Evolutionary conservation across 2,888 invertebrate genomes (phyloP), one percentile per base, ranked within the genome.

Genomic region (Caenorhabditis angaria): DNA sequence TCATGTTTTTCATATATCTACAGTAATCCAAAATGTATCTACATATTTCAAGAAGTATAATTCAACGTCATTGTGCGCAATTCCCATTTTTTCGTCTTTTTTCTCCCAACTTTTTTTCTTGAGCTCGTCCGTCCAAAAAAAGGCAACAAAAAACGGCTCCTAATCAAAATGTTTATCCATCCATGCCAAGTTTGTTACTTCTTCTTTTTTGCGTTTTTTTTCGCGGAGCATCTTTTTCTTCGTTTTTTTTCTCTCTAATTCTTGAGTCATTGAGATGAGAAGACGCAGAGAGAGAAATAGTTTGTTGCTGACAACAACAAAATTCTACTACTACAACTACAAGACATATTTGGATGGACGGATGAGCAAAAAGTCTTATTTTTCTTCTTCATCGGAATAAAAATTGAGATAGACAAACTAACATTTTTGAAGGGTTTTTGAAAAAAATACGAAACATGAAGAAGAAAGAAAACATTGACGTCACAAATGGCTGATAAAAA

Each of bases 111-210:
- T 32, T 32, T 32, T 32, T 32, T 32, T 12, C 32, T 32, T 12
- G 12, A 8, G 6, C 32, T 32, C 32, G 6, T 32, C 32, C 32
- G 5, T 32, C 32, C 12, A n/a, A n/a, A n/a, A n/a, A n/a, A n/a
- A n/a, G n/a, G n/a, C n/a, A n/a, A n/a, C n/a, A n/a, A n/a, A n/a
- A n/a, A n/a, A 8, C 32, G 5, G 5, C 32, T 41, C 18, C 41
- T 41, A 41, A 41, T 41, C 41, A 41, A 41, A 41, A 41, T 41
- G 41, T 41, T 41, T 41, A 41, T 41, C 41, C 41, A 41, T 41
- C 41, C 41, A 41, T 41, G 41, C 41, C 41, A 41, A 41, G 41
- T 41, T 41, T 41, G 41, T 41, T 41, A 41, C 41, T 41, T 41
- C 41, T 41, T 41, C 41, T 41, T 41, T 18, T 41, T n/a, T n/a